Evolutionary conservation across 2,888 invertebrate genomes (phyloP), one percentile per base, ranked within the genome.

Genomic region (Ochropleura plecta): DNA sequence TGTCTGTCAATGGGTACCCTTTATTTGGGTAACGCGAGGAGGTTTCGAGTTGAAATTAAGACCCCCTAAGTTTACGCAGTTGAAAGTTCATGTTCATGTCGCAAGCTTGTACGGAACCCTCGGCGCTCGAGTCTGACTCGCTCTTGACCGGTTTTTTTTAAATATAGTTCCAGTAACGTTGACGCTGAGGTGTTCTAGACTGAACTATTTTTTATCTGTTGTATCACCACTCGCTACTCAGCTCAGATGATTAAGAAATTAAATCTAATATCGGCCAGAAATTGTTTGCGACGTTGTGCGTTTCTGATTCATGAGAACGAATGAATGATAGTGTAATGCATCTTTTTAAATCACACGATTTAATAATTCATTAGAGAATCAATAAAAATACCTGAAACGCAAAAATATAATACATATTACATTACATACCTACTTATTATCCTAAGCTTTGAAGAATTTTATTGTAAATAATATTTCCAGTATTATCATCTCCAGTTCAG

Each of bases 401-500:
- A 20, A 16, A 9, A 51, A 42, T 42, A 40, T n/a, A 8, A 49
- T 55, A 44, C 49, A 16, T 51, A 40, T 62, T 16, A 64, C n/a
- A 55, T 72, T 67, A 65, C 40, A 48, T 55, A 76, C 12, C 9
- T 53, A 66, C 16, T 14, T 67, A 51, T 51, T 59, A 65, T 59
- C 14, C 30, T 66, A 70, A 67, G 60, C 53, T 72, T 77, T 30
- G 49, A 62, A 67, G 18, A 48, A 42, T 68, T 83, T 72, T 80
- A 80, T 68, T 83, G 74, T 80, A 80, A 77, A 83, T 83, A 83
- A 49, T 48, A 42, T 46, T 79, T 62, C n/a, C 68, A 55, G 46
- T 20, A 69, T 48, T 14, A 62, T 72, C 51, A 62, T 57, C 44
- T 63, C 4, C 57, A 70, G 53, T 62, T n/a, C 48, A 65, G 18